A percentile compares a stretch with the other conserved stretches of the same genome.
Evolutionary conservation across 2,113 vertebrate genomes (phyloP).

Genomic region (Aspiorhynchus laticeps): DNA sequence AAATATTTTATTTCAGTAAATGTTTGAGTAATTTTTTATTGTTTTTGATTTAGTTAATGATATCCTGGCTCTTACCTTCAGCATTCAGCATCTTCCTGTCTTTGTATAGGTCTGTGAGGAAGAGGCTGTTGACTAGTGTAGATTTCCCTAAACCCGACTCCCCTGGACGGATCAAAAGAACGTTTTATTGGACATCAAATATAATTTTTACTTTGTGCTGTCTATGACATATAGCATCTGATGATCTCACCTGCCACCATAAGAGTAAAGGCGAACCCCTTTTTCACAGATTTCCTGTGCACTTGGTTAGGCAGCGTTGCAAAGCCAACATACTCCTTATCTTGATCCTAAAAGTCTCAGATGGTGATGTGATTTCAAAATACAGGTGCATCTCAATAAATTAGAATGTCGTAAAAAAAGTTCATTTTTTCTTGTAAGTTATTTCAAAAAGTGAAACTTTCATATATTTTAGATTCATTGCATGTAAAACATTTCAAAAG

Average conservation of each 20-base stretch:
- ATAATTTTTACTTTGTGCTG: not conserved
- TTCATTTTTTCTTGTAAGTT: too few relatives aligned
- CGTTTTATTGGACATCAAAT: not conserved
- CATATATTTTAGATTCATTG: too few relatives aligned
- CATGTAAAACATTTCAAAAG: too few relatives aligned
- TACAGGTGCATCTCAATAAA: too few relatives aligned
- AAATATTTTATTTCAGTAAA: not conserved
- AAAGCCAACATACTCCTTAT: constrained; percentile 82
- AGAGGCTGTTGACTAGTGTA: constrained; percentile 93
- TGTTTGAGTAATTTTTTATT: too few relatives aligned
- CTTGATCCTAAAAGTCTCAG: constrained; percentile 68
- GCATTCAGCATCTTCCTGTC: constrained; percentile 74
- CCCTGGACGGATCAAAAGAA: constrained; percentile 70
- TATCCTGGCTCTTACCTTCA: constrained; percentile 63
- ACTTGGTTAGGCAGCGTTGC: constrained; percentile 90
- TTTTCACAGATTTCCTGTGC: constrained; percentile 94
- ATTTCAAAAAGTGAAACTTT: too few relatives aligned
- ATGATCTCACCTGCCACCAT: constrained; percentile 89
- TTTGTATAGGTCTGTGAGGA: constrained; percentile 89
- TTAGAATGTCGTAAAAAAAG: too few relatives aligned
- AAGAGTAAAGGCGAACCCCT: constrained; percentile 95
- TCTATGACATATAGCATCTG: not conserved
- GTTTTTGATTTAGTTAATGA: not conserved
- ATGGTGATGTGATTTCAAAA: not conserved
- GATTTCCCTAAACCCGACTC: constrained; percentile 96